A percentile compares a stretch with the other conserved stretches of the same genome.
Conservation (phyloP, 2,113 vertebrate genomes). For the Gavialis gangeticus region DNA sequence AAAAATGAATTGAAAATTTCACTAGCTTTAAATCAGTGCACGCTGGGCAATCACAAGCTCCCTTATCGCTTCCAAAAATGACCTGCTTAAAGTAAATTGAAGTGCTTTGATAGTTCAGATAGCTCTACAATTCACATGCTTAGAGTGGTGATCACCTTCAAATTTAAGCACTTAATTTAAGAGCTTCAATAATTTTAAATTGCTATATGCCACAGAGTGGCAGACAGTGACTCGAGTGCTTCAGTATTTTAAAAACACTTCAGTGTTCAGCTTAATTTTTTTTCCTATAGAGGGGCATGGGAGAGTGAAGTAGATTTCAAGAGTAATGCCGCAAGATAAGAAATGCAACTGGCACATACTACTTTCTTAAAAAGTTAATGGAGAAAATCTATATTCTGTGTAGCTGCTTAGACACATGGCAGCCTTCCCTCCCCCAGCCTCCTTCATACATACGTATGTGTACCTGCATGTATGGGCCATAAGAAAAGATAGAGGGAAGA, state of each 20-base stretch:
- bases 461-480: not conserved
- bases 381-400: not conserved
- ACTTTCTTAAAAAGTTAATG: not conserved
- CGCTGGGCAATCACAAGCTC: slow-evolving; percentile 74
- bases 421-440: slow-evolving; percentile 3
- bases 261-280: slow-evolving; percentile 64
- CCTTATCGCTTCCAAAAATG: slow-evolving; percentile 77
- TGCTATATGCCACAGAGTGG: slow-evolving; percentile 72
- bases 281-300: slow-evolving; percentile 61
- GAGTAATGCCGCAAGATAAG: slow-evolving; percentile 66
- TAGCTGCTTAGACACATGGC: not conserved
- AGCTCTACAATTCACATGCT: slow-evolving; percentile 72
- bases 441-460: not conserved
- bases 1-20: slow-evolving; percentile 62
- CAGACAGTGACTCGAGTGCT: slow-evolving; percentile 66
- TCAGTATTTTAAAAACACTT: slow-evolving; percentile 75
- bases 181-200: slow-evolving; percentile 84
- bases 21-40: slow-evolving; percentile 75
- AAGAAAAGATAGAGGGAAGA: not conserved
- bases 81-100: slow-evolving; percentile 81
- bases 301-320: slow-evolving; percentile 70
- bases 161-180: slow-evolving; percentile 82
- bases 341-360: slow-evolving; percentile 35
- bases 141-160: slow-evolving; percentile 80
- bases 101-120: slow-evolving; percentile 71